phyloP scores from a whole-genome alignment of 2,797 vertebrate genomes.

The Pseudomugil tenellus region DNA sequence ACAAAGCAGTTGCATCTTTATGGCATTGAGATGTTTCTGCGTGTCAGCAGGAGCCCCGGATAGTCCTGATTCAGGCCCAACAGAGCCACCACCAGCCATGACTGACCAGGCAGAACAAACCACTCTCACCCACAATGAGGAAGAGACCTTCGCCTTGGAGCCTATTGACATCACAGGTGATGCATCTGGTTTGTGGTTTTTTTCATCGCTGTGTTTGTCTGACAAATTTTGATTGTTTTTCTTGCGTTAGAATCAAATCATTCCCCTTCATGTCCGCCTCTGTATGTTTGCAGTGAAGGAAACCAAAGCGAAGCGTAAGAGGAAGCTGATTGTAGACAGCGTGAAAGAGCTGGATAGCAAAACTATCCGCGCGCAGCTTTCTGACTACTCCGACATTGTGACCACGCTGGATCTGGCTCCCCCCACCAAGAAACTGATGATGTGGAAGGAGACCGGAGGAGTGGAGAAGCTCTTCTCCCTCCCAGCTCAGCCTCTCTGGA shows the following conservation, averaged over 20 bases:
- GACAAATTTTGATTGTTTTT: not conserved
- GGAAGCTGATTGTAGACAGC: conserved; percentile 98
- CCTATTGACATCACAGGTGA: conserved; percentile 99
- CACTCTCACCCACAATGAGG: conserved; percentile 96
- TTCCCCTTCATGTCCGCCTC: not conserved
- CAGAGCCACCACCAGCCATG: conserved; percentile 94
- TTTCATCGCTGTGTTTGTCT: not conserved
- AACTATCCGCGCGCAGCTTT: conserved; percentile 97
- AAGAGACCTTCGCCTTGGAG: conserved; percentile 97
- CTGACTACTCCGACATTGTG: conserved; percentile 98
- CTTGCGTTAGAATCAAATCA: not conserved
- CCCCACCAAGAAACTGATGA: conserved; percentile 99
- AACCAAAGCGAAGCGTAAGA: conserved; percentile 98
- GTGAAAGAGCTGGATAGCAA: conserved; percentile 99
- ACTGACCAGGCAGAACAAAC: conserved; percentile 93
- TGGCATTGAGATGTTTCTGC: conserved; percentile 38
- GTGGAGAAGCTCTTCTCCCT: conserved; percentile 98
- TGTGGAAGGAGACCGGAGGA: conserved; percentile 99
- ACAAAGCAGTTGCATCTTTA: not conserved
- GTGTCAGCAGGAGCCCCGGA: conserved; percentile 45
- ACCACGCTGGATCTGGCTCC: conserved; percentile 98
- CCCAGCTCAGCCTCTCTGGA: conserved; percentile 97
- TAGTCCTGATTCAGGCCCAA: conserved; percentile 95
- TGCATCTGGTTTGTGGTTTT: conserved; percentile 4
- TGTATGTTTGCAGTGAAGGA: conserved; percentile 88